Base-by-base conservation (phyloP, 2,888 invertebrate species). In the Eucera pruinosa region DNA sequence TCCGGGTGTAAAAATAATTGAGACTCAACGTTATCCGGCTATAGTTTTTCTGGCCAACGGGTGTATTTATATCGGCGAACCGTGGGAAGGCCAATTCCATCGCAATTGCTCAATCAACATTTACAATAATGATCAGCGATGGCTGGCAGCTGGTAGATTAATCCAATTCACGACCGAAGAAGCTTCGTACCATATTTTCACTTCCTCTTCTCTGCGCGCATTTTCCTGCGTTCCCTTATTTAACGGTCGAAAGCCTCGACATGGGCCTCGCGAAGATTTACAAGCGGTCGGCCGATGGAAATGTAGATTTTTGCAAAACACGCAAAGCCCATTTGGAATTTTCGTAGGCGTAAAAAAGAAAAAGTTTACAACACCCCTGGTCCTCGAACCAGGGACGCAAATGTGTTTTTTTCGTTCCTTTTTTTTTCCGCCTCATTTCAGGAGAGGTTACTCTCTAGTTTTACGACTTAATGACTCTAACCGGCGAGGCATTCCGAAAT, bases 41-140 rank as follows among this genome's bases (percentile, higher is more conserved):
- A 9, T 55, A 7, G 45, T 62, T 52, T 52, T 30, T 20, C n/a
- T 41, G 39, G 65, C 54, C 13, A 75, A 66, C 45, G 50, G 52
- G 68, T 57, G 68, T 74, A 64, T 80, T 82, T 80, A 61, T 78
- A 81, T 65, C 62, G 64, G 15, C 47, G 55, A 36, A 39, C 50
- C 66, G 61, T 68, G 71, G 82, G 84, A 80, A 69, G 74, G 33
- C 69, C 82, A 84, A 87, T 87, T 88, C 77, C 82, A 54, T 76
- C 57, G 79, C 83, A 86, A 88, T 89, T 88, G 86, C 50, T 78
- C 81, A 88, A 89, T 89, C 83, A 86, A 72, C 86, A 81, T 87
- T 86, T 73, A 75, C 54, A 83, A 80, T 84, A 66, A 77, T 45
- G 76, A 85, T 69, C 78, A 67, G 27, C 27, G 5, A 54, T 50